Evolutionary conservation across 2,113 vertebrate genomes (phyloP).

Genomic region (Podilymbus podiceps): DNA sequence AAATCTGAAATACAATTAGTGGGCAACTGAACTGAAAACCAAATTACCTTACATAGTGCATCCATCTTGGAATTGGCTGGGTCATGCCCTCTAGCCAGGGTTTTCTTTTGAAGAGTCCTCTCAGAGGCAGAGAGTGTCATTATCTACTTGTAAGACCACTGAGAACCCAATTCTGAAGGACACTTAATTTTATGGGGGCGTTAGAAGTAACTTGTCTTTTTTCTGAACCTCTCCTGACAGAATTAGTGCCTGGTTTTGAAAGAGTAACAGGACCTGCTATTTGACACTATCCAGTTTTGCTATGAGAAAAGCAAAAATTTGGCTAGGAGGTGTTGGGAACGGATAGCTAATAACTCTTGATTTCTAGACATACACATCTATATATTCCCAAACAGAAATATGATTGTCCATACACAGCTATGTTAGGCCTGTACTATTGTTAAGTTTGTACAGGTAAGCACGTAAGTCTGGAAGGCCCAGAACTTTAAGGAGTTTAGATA

Average conservation of each 20-base stretch:
- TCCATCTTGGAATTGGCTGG: neutral
- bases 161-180: neutral
- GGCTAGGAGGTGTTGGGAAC: neutral
- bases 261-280: neutral
- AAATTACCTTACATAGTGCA: neutral
- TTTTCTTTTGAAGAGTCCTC: neutral
- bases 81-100: neutral
- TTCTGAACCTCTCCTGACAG: neutral
- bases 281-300: neutral
- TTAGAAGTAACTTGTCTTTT: neutral
- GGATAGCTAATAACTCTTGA: neutral
- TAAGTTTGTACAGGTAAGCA: neutral
- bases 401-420: neutral
- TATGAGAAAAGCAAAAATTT: neutral
- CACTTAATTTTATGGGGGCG: neutral
- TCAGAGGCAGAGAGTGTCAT: neutral
- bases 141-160: neutral
- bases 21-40: neutral
- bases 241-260: neutral
- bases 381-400: neutral
- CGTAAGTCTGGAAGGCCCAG: neutral
- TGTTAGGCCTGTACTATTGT: neutral
- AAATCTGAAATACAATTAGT: neutral
- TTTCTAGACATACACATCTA: neutral
- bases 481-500: neutral